Evolutionary conservation across 2,113 vertebrate species (phyloP).

Genomic region (Heterochromis multidens): DNA sequence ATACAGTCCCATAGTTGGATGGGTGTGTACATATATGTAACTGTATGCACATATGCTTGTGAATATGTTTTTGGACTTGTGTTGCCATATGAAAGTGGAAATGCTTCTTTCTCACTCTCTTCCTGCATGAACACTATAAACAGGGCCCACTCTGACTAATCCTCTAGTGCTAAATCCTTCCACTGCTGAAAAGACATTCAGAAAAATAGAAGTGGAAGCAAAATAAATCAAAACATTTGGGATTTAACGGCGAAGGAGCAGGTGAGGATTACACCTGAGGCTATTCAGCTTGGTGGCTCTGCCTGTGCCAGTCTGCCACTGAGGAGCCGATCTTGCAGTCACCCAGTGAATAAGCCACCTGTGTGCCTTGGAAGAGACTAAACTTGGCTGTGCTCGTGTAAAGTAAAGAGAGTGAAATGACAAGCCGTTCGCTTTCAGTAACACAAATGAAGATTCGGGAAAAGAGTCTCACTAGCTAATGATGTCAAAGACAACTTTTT

Average conservation of each 20-base stretch:
- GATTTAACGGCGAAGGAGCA: conserved; percentile 26
- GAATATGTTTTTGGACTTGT: neutral
- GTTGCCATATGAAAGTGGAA: neutral
- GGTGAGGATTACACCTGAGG: conserved; percentile 61
- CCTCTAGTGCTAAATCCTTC: conserved; percentile 36
- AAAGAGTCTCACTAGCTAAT: neutral
- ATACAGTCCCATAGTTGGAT: neutral
- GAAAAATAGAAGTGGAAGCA: conserved; percentile 42
- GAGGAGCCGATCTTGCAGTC: conserved; percentile 12
- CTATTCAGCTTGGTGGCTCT: conserved; percentile 21
- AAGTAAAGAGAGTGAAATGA: conserved; percentile 10
- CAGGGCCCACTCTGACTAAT: conserved; percentile 46
- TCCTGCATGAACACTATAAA: conserved; percentile 26
- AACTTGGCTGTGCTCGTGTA: neutral
- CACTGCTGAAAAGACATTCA: conserved; percentile 34
- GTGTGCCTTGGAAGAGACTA: conserved; percentile 18
- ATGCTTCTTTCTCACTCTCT: conserved; percentile 19
- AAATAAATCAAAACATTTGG: conserved; percentile 49
- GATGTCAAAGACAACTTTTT: neutral
- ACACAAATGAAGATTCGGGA: neutral
- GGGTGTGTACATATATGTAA: neutral
- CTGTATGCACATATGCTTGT: neutral
- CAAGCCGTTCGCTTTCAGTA: neutral
- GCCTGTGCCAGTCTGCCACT: conserved; percentile 12
- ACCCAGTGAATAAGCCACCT: conserved; percentile 51